Base-by-base conservation (phyloP, 2,113 vertebrate genomes). In the Gasterosteus aculeatus region DNA sequence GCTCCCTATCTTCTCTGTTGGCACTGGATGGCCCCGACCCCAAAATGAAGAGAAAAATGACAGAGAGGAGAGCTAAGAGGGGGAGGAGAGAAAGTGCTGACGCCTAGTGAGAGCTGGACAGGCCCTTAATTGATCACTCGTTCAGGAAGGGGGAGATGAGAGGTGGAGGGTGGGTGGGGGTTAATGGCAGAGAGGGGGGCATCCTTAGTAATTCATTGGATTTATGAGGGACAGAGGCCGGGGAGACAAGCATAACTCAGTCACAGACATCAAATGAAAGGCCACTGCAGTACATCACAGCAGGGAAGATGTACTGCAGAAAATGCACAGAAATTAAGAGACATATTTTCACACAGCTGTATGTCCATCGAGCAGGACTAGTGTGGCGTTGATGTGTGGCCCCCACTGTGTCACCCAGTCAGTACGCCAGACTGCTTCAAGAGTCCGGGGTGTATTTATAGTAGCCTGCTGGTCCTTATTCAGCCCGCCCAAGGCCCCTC, bases 41-140 rank as follows among this genome's bases (percentile, higher is more conserved):
- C 53, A 39, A 61, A 79, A 80, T 75, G 67, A 73, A 65, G 42
- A 80, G 64, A 83, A 83, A 84, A 86, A 82, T 83, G 79, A 87
- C 83, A 81, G 44, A 82, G 75, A 11, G 64, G 71, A 62, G 82
- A 76, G 71, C 68, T 72, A 69, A 54, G 72, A 67, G 72, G 73
- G 64, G 71, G 73, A 38, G 63, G 81, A 26, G 77, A 76, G 68
- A 88, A 91, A 94, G 79, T 89, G 94, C 94, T 94, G 93, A 94
- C 73, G 22, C 10, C 38, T 75, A 51, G 68, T 44, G 62, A 60
- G 72, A 31, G 81, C 84, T 73, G 83, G 89, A 93, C 89, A 82
- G 90, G 86, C 71, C 64, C 81, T 92, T 92, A 94, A 94, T 93
- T 93, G 94, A 94, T 94, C 85, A 86, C 91, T 91, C n/a, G 72